Conservation (phyloP, 2,797 vertebrate species). For the Aselliscus stoliczkanus region DNA sequence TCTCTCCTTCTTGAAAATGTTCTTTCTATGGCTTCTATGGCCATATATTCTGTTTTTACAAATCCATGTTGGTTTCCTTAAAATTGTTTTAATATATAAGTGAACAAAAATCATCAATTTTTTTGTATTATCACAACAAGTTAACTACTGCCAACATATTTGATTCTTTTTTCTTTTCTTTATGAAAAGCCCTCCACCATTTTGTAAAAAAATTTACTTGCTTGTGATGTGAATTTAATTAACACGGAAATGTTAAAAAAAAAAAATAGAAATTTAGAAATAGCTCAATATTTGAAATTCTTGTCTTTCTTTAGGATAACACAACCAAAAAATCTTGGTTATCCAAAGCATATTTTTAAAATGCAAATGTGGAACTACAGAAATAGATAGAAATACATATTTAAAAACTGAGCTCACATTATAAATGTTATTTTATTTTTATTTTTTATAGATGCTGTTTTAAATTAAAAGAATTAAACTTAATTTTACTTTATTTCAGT, state of each 20-base stretch:
- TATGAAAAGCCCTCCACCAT: not conserved
- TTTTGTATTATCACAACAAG: not conserved
- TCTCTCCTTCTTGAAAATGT: not conserved
- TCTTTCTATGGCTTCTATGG: not conserved
- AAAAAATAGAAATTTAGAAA: not conserved
- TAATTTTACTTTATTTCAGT: constrained; percentile 2
- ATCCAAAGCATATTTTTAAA: not conserved
- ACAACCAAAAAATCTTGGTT: not conserved
- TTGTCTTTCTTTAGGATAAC: not conserved
- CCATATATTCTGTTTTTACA: not conserved
- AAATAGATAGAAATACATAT: not conserved
- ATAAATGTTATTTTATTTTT: not conserved
- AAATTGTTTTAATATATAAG: not conserved
- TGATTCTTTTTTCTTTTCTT: not conserved
- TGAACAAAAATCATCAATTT: not conserved
- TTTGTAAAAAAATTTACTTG: not conserved
- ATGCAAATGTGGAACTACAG: not conserved
- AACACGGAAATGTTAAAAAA: not conserved
- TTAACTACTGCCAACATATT: not conserved
- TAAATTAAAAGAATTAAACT: constrained; percentile 37
- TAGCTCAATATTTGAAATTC: not conserved
- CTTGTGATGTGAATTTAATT: not conserved
- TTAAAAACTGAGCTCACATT: not conserved
- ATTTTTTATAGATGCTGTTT: not conserved
- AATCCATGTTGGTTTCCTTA: not conserved